Evolutionary conservation across 2,888 invertebrate genomes (phyloP).

Genomic region (Cremastinae sp.): DNA sequence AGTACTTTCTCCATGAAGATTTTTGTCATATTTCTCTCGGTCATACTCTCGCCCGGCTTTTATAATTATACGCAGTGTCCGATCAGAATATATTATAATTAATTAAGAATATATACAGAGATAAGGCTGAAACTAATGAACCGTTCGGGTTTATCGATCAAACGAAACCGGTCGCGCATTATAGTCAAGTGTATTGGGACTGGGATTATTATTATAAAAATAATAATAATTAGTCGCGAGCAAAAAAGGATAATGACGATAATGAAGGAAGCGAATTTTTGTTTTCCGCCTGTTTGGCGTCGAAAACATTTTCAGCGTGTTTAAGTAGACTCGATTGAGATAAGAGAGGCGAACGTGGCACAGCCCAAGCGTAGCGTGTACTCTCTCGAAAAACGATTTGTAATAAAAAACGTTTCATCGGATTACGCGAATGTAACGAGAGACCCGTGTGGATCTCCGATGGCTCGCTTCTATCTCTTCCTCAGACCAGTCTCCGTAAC

Average conservation of each 20-base stretch:
- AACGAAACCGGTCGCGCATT: conserved; percentile 4
- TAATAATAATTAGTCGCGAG: conserved; percentile 22
- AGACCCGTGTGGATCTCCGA: conserved; percentile 47
- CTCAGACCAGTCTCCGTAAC: conserved; percentile 35
- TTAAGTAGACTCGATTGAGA: conserved; percentile 3
- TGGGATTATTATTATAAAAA: conserved; percentile 11
- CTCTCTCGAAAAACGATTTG: conserved; percentile 39
- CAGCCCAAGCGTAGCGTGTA: not conserved
- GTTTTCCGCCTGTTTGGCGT: not conserved
- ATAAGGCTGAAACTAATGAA: conserved; percentile 33
- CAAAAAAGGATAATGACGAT: not conserved
- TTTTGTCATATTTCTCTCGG: conserved; percentile 33
- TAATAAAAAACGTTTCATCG: conserved; percentile 46
- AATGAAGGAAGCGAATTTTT: conserved; percentile 15
- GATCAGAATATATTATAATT: conserved; percentile 47
- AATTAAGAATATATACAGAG: conserved; percentile 21
- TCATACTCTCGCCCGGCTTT: not conserved
- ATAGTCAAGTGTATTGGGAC: conserved; percentile 5
- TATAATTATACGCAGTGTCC: conserved; percentile 43
- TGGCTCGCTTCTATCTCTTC: conserved; percentile 17
- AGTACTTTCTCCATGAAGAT: conserved; percentile 44
- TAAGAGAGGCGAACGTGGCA: not conserved
- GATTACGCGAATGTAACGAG: conserved; percentile 47
- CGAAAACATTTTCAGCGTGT: not conserved
- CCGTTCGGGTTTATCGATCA: conserved; percentile 19